Evolutionary conservation across 92 coral and sea anemone species (phyloP).

Genomic region (Meandrina meandrites): DNA sequence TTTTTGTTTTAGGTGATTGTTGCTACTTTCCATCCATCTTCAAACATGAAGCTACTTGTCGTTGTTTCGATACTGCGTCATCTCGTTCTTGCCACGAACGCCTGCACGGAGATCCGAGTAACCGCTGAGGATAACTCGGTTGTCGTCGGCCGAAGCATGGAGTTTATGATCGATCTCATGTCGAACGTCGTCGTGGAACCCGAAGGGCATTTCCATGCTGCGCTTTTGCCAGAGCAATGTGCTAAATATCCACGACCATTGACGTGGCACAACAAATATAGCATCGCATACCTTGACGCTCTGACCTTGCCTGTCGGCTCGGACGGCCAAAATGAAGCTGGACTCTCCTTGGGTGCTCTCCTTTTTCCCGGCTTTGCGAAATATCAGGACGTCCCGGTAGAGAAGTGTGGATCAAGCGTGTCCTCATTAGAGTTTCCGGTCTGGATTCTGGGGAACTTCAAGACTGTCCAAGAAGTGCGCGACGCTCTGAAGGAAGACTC

Average conservation of each 20-base stretch:
- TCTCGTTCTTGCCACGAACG: conserved; percentile 23
- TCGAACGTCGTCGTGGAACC: conserved; percentile 30
- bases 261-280: background rate
- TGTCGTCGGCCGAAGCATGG: conserved; percentile 29
- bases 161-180: background rate
- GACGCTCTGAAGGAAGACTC: background rate
- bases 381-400: conserved; percentile 9
- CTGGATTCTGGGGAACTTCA: conserved; percentile 43
- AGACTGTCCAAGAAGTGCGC: conserved; percentile 14
- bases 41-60: conserved; percentile 9
- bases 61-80: background rate
- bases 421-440: background rate
- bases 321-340: conserved; percentile 33
- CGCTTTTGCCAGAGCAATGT: background rate
- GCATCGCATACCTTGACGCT: conserved; percentile 8
- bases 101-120: conserved; percentile 43
- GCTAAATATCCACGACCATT: background rate
- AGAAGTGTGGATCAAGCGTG: conserved; percentile 2
- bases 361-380: conserved; percentile 16
- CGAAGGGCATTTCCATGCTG: conserved; percentile 1
- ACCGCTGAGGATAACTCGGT: conserved; percentile 17
- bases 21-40: no score
- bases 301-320: background rate
- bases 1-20: no score
- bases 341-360: conserved; percentile 26